These are phyloP conservation scores for Drosophila subquinaria DNA, from an alignment of 2,888 invertebrate genomes.

Conservation along the genomic window DNA sequence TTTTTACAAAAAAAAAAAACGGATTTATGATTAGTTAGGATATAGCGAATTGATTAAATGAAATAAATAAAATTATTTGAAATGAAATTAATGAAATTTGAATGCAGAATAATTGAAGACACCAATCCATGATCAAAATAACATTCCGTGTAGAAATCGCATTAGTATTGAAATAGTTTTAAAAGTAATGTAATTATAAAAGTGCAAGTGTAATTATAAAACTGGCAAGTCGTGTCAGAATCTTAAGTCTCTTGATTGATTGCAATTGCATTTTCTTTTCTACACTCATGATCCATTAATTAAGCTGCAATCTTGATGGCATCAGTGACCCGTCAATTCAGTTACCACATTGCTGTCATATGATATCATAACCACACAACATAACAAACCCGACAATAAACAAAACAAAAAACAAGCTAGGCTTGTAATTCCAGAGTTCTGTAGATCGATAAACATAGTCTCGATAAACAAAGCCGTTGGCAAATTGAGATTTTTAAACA, in stretches of 20 bases:
- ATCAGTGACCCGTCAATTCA: constrained; percentile 25
- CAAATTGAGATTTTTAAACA: constrained; percentile 44
- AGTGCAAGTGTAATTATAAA: not conserved
- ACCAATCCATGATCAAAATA: not conserved
- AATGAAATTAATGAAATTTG: too few relatives aligned
- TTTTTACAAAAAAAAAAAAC: too few relatives aligned
- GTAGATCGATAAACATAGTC: constrained; percentile 32
- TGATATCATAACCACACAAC: constrained; percentile 46
- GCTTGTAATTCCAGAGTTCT: constrained; percentile 36
- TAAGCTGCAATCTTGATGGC: constrained; percentile 38
- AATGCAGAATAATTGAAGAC: too few relatives aligned
- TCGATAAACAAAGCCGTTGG: constrained; percentile 10
- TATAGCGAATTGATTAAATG: too few relatives aligned
- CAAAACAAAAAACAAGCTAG: constrained; percentile 5
- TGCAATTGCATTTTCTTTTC: not conserved
- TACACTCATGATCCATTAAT: constrained; percentile 35
- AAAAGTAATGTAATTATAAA: not conserved
- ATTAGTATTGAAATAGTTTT: not conserved
- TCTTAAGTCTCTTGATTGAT: not conserved
- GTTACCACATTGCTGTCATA: constrained; percentile 36
- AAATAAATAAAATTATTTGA: too few relatives aligned
- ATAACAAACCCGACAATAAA: constrained; percentile 3
- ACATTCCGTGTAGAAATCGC: not conserved
- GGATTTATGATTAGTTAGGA: too few relatives aligned
- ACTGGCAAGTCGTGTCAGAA: not conserved